Evolutionary conservation across 2,113 vertebrate genomes (phyloP), one percentile per base, ranked within the genome.

Genomic region (Rhinoderma darwinii): DNA sequence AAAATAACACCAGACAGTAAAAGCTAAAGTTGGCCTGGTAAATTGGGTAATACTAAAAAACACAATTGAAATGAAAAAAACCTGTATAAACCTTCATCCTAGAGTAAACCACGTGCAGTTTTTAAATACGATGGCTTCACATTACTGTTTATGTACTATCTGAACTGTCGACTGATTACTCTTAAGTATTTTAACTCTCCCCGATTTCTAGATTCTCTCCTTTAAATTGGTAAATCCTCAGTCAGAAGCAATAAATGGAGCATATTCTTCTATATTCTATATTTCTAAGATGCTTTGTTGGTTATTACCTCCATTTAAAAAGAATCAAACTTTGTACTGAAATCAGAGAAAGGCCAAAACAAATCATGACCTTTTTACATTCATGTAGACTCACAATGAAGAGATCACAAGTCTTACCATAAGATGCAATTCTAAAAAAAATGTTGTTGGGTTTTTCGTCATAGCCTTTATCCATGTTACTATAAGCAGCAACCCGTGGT

Each of bases 381-480:
- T 44, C 27, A 81, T 44, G 18, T 37, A 63, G 41, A 4, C 74
- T 74, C 47, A 78, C 18, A 87, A 85, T 0, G 0, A 61, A 25
- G 44, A 0, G 86, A 90, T 92, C 89, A 88, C 87, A 88, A 88
- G 87, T 89, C 91, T 91, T 91, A 89, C 89, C 91, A 88, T 0
- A 86, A 88, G 87, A 88, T 84, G 84, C 1, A 0, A 75, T 88
- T 83, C 41, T 89, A 88, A 76, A 92, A 90, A 39, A 6, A 80
- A 47, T 82, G 12, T 90, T 90, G 91, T 50, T 89, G 88, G 90
- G 10, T 88, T 54, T 84, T 59, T 82, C 88, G 89, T 91, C 92
- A 93, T 76, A 86, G 90, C 88, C 88, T 91, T 51, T 84, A 88
- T 88, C 35, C 83, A 70, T 63, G 41, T 51, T 82, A 88, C 89